Evolutionary conservation across 1,140 invertebrate genomes (phyloP), one percentile per base, ranked within the genome.

Genomic region (Ctenoplectra terminalis): DNA sequence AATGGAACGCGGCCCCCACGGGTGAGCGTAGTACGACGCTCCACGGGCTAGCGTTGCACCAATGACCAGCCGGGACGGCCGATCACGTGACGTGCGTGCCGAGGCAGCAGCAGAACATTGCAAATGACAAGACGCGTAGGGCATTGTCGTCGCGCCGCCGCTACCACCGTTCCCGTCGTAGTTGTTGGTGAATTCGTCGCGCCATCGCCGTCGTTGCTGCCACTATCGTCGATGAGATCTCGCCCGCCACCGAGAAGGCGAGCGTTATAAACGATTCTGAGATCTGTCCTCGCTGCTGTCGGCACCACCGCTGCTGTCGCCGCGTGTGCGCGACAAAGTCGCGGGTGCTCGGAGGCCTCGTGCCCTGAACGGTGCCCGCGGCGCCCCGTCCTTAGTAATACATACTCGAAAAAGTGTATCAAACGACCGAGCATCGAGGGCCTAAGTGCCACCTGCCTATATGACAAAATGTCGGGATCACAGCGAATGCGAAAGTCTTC

Each of bases 401-500:
- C 52, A 70, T 48, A 60, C n/a, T 26, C 56, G 75, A 63, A 46
- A 69, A 50, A 52, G 64, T 71, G 48, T 71, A 63, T 48, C 46
- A 48, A 31, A 75, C 54, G 67, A 17, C 26, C 23, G 48, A 73
- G 37, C 70, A 23, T 81, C 43, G 29, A 54, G 34, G 77, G 63
- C 63, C 69, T 15, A 26, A 40, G 58, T 43, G 73, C 48, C 69
- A 52, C 50, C 63, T 48, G 77, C 56, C 80, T 89, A 87, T 81
- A 90, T 90, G 87, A 89, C 78, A 92, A 94, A 91, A 96, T 95
- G 95, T 95, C 95, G 91, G 94, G 94, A 89, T 90, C 92, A 82
- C 93, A 94, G 87, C 95, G 95, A 89, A 95, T 96, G 92, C 94
- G 95, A 90, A 96, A 96, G 92, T 95, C 96, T 86, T 96, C 95